These are phyloP conservation scores for Holothuria leucospilota DNA, from an alignment of 53 echinoderm and acorn worm genomes.

Conservation along the genomic window DNA sequence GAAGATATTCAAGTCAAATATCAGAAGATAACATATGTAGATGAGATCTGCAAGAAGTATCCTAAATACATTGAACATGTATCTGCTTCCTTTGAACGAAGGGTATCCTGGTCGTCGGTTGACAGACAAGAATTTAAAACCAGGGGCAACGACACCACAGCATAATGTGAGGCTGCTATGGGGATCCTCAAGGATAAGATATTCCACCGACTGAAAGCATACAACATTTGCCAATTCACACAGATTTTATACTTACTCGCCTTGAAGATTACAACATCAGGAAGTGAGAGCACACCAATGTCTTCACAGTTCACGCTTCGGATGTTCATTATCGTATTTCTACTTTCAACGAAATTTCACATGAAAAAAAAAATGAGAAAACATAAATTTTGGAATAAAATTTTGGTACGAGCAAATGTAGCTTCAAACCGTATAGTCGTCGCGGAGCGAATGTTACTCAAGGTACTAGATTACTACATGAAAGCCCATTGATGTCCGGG, in stretches of 20 bases:
- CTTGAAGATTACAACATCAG: constrained; percentile 54
- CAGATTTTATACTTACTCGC: constrained; percentile 33
- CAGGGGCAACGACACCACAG: constrained; percentile 58
- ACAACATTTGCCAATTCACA: constrained; percentile 50
- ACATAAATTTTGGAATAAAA: no score
- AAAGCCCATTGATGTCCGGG: no score
- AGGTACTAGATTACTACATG: no score
- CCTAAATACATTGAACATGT: constrained; percentile 24
- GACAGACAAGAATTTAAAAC: neutral
- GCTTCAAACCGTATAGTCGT: no score
- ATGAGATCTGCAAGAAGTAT: neutral
- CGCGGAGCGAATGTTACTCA: no score
- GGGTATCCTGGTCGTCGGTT: constrained; percentile 1
- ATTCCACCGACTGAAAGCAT: constrained; percentile 42
- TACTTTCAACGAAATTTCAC: no score
- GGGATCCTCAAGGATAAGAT: constrained; percentile 61
- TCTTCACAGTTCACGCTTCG: no score
- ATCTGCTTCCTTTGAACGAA: neutral
- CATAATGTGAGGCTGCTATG: constrained; percentile 59
- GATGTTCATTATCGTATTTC: no score
- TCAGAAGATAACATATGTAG: neutral
- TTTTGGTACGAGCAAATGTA: no score
- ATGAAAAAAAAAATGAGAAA: no score
- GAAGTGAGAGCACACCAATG: constrained; percentile 48
- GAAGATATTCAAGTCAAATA: constrained; percentile 1